Evolutionary conservation across 92 coral and sea anemone genomes (phyloP).

Genomic region (Parazoanthus atlanticus): DNA sequence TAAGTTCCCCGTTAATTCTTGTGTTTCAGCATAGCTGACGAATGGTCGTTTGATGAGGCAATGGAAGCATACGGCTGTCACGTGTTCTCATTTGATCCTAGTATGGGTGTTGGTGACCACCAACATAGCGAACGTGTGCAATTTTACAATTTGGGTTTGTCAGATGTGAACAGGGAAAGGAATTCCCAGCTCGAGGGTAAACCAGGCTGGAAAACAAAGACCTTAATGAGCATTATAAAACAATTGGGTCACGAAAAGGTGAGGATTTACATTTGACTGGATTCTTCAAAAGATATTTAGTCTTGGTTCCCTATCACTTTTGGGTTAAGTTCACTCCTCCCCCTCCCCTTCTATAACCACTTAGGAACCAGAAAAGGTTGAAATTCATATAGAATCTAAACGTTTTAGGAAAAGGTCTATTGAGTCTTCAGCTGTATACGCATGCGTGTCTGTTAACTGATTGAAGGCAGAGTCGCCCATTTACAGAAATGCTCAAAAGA

Average conservation of each 20-base stretch:
- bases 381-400: too few species aligned
- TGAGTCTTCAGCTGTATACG: too few species aligned
- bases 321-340: too few species aligned
- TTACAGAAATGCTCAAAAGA: too few species aligned
- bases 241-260: conserved; percentile 84
- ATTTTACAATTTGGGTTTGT: conserved; percentile 77
- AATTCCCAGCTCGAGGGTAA: conserved; percentile 29
- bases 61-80: conserved; percentile 81
- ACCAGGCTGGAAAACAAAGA: conserved; percentile 78
- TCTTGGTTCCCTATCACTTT: too few species aligned
- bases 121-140: conserved; percentile 63
- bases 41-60: conserved; percentile 91
- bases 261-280: not conserved
- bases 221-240: conserved; percentile 58
- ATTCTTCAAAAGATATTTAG: too few species aligned
- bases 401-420: too few species aligned
- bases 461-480: too few species aligned
- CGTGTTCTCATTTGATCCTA: conserved; percentile 91
- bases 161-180: conserved; percentile 73
- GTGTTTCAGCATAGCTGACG: conserved; percentile 69
- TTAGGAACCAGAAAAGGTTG: too few species aligned
- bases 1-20: not conserved
- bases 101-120: conserved; percentile 76
- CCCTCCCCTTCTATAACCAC: too few species aligned
- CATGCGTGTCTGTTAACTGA: too few species aligned